A percentile compares a stretch with the other conserved stretches of the same genome.
Evolutionary conservation across 1,140 invertebrate genomes (phyloP).

Genomic region (Dysdera silvatica): DNA sequence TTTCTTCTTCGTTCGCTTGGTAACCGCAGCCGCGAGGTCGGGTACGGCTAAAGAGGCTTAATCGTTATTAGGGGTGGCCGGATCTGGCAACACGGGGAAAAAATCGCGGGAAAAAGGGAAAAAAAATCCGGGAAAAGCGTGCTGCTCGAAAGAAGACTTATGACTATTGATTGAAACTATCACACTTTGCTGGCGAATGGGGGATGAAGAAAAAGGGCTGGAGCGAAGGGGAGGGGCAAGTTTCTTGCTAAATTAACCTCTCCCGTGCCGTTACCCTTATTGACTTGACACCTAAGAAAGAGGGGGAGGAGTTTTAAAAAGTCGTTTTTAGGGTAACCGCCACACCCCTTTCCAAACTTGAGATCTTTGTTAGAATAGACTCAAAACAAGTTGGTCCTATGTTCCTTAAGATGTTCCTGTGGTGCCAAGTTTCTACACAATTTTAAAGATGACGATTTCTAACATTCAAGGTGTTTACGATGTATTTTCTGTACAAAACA

Average conservation of each 20-base stretch:
- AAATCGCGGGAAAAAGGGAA: not conserved
- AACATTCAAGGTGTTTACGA: too few relatives aligned
- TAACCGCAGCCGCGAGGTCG: slow-evolving; percentile 15
- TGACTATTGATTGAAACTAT: slow-evolving; percentile 29
- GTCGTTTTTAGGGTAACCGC: not conserved
- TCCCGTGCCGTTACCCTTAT: slow-evolving; percentile 24
- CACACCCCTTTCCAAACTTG: not conserved
- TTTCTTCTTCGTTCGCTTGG: slow-evolving; percentile 17
- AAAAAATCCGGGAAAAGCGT: too few relatives aligned
- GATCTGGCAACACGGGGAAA: not conserved
- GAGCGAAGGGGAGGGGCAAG: not conserved
- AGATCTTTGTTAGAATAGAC: too few relatives aligned
- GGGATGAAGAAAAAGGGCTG: not conserved
- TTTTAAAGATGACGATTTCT: too few relatives aligned
- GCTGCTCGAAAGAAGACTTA: slow-evolving; percentile 11
- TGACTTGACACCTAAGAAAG: slow-evolving; percentile 14
- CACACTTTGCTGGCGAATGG: not conserved
- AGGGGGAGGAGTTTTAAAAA: too few relatives aligned
- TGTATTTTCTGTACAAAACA: too few relatives aligned
- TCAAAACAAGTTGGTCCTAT: too few relatives aligned
- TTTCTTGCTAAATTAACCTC: slow-evolving; percentile 15
- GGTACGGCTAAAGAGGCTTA: slow-evolving; percentile 16
- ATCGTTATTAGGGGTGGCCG: slow-evolving; percentile 30
- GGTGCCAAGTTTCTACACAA: too few relatives aligned
- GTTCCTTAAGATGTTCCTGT: too few relatives aligned